Evolutionary conservation across 2,113 vertebrate genomes (phyloP).

Genomic region (Eurypyga helias): DNA sequence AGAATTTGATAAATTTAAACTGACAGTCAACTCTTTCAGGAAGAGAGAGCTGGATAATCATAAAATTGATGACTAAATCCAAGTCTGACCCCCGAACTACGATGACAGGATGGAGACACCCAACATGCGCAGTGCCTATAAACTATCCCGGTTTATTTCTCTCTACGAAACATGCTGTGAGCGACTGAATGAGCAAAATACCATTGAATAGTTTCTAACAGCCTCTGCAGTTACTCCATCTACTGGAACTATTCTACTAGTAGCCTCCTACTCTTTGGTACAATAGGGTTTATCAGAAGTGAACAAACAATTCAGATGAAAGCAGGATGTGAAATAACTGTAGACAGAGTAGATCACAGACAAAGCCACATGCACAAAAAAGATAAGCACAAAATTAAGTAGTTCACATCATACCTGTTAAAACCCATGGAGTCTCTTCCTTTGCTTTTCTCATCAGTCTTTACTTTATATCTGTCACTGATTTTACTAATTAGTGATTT

Average conservation of each 20-base stretch:
- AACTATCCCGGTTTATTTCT: not conserved
- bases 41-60: not conserved
- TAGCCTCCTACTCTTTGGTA: too few species aligned
- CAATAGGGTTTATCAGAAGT: not conserved
- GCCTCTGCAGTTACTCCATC: not conserved
- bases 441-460: constrained; percentile 26
- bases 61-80: not conserved
- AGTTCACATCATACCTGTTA: constrained; percentile 55
- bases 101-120: not conserved
- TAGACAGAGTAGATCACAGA: not conserved
- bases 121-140: too few species aligned
- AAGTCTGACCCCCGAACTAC: not conserved
- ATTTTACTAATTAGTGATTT: constrained; percentile 76
- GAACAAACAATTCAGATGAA: not conserved
- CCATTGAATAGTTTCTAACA: not conserved
- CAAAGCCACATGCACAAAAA: not conserved
- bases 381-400: not conserved
- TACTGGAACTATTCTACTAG: not conserved
- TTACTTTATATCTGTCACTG: constrained; percentile 71
- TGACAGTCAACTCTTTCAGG: not conserved
- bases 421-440: constrained; percentile 25
- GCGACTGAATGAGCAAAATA: not conserved
- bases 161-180: not conserved
- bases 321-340: not conserved
- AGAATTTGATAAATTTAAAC: not conserved